Percentiles rank a stretch among this genome's conserved stretches.
Conservation (phyloP, 2,797 vertebrate genomes). For the Poecile montanus region DNA sequence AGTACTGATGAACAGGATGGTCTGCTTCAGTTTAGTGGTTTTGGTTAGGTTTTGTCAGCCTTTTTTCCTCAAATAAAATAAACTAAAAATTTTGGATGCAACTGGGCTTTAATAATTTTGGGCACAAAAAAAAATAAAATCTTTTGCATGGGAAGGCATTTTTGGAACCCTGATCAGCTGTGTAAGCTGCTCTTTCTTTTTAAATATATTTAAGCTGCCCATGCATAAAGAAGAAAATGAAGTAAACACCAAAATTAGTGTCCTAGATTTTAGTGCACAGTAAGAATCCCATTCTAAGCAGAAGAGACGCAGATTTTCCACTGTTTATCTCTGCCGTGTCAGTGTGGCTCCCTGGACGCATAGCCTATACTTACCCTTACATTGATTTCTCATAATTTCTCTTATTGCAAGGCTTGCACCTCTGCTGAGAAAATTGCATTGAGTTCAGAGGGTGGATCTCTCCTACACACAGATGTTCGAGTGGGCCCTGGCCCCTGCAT, state of each 20-base stretch:
- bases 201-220: background rate
- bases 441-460: background rate
- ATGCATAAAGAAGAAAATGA: background rate
- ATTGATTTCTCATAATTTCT: background rate
- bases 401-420: background rate
- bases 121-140: no score
- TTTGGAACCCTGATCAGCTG: background rate
- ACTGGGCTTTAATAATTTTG: background rate
- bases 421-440: background rate
- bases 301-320: background rate
- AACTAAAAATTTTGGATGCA: background rate
- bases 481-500: rapidly evolving
- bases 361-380: rapidly evolving
- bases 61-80: background rate
- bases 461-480: background rate
- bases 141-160: background rate
- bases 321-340: background rate
- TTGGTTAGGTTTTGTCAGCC: background rate
- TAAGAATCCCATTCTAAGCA: background rate
- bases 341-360: background rate
- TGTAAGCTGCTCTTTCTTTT: background rate
- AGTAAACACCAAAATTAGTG: background rate
- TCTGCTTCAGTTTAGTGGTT: background rate
- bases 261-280: background rate
- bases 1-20: background rate